Percentiles rank a stretch among this genome's conserved stretches.
Evolutionary conservation across 2,888 invertebrate genomes (phyloP).

Genomic region (Diadromus collaris): DNA sequence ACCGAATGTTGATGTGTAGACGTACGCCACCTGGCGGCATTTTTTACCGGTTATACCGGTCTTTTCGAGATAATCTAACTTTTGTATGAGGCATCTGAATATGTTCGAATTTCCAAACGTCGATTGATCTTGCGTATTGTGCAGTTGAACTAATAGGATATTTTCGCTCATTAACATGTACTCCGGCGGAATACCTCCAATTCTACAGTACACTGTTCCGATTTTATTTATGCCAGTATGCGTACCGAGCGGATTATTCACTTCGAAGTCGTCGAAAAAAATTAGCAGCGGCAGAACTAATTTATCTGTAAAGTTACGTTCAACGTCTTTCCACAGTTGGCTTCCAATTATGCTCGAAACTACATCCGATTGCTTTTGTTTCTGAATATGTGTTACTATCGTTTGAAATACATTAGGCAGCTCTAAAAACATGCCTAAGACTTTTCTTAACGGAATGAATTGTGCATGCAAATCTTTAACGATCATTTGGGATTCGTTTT

Average conservation of each 20-base stretch:
- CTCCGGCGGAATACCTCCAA: conserved; percentile 57
- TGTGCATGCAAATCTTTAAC: conserved; percentile 54
- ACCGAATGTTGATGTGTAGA: too few relatives aligned
- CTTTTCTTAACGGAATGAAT: conserved; percentile 45
- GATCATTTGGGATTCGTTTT: conserved; percentile 18
- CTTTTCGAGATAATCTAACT: conserved; percentile 50
- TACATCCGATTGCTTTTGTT: conserved; percentile 34
- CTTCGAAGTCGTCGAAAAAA: conserved; percentile 63
- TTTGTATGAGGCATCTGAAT: conserved; percentile 44
- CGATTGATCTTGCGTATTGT: conserved; percentile 47
- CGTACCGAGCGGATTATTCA: conserved; percentile 62
- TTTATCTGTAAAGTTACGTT: conserved; percentile 36
- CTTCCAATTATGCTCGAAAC: conserved; percentile 42
- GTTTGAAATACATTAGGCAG: conserved; percentile 48
- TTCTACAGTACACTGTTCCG: conserved; percentile 56
- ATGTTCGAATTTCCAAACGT: conserved; percentile 53
- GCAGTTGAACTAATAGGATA: conserved; percentile 58
- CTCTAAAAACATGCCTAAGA: conserved; percentile 51
- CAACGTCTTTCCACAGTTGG: conserved; percentile 42
- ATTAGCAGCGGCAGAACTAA: conserved; percentile 55
- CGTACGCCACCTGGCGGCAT: too few relatives aligned
- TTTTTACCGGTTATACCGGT: conserved; percentile 56
- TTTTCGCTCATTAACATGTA: conserved; percentile 59
- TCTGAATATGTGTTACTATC: conserved; percentile 37
- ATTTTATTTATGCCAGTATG: conserved; percentile 59